Evolutionary conservation across 37 sponge, comb jelly and placozoan genomes (phyloP).

Genomic region (Haliclona indistincta): DNA sequence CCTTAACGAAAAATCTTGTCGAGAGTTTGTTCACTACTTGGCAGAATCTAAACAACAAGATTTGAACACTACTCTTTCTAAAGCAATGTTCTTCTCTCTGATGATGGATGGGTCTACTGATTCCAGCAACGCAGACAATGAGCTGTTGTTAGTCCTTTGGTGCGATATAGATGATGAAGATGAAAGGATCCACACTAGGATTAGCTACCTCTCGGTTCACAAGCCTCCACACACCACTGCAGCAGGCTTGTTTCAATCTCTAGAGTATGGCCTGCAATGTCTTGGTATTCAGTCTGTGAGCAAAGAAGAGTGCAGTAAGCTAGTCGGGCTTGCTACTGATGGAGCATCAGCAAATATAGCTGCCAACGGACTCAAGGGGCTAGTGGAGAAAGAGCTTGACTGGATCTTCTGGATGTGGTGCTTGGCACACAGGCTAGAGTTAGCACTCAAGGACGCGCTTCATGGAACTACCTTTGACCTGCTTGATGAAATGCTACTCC

Average conservation of each 20-base stretch:
- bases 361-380: conserved; percentile 50
- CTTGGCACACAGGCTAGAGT: conserved; percentile 62
- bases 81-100: conserved; percentile 54
- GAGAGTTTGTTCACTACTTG: conserved; percentile 33
- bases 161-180: conserved; percentile 45
- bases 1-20: conserved; percentile 22
- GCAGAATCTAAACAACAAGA: conserved; percentile 20
- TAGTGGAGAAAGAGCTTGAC: conserved; percentile 42
- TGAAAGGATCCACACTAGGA: conserved; percentile 54
- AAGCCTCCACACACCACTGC: conserved; percentile 31
- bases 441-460: conserved; percentile 61
- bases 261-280: conserved; percentile 14
- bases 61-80: conserved; percentile 6
- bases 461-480: conserved; percentile 61
- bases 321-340: conserved; percentile 65
- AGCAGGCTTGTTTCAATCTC: conserved; percentile 33
- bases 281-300: conserved; percentile 39
- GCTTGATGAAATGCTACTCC: conserved; percentile 67
- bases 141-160: conserved; percentile 43
- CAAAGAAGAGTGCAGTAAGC: conserved; percentile 37
- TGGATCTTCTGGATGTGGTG: conserved; percentile 89
- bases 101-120: conserved; percentile 59
- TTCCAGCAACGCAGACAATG: conserved; percentile 55
- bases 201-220: conserved; percentile 25
- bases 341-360: conserved; percentile 70